Percentiles rank a stretch among this genome's conserved stretches.
Evolutionary conservation across 2,797 vertebrate species (phyloP).

Genomic region (Tamandua tetradactyla): DNA sequence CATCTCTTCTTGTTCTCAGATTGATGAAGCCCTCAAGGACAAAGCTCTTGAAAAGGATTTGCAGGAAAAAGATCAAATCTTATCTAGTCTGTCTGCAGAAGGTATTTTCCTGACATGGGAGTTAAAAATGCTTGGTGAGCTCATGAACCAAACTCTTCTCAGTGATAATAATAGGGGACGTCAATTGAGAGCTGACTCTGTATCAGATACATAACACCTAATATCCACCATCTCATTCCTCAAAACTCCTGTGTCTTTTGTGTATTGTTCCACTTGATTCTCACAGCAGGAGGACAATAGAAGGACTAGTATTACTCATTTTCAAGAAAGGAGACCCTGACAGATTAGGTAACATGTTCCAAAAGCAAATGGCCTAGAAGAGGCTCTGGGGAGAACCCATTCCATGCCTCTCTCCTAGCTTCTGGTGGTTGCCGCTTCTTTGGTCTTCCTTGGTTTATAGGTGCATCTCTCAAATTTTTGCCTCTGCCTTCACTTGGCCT

Average conservation of each 20-base stretch:
- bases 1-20: slow-evolving; percentile 7
- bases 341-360: background rate
- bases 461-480: background rate
- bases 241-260: background rate
- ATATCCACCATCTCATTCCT: background rate
- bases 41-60: slow-evolving; percentile 48
- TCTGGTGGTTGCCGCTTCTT: background rate
- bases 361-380: background rate
- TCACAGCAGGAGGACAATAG: background rate
- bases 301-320: background rate
- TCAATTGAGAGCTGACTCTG: background rate
- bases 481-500: background rate
- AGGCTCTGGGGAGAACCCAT: background rate
- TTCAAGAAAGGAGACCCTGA: background rate
- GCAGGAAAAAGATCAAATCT: slow-evolving; percentile 42
- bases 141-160: background rate
- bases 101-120: slow-evolving; percentile 11
- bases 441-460: background rate
- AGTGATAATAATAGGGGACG: background rate
- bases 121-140: background rate
- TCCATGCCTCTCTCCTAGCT: background rate
- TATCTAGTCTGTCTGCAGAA: background rate
- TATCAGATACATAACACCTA: background rate
- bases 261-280: background rate
- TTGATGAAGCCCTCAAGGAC: slow-evolving; percentile 42